Evolutionary conservation across 2,888 invertebrate genomes (phyloP), one percentile per base, ranked within the genome.

Genomic region (Tinea pellionella): DNA sequence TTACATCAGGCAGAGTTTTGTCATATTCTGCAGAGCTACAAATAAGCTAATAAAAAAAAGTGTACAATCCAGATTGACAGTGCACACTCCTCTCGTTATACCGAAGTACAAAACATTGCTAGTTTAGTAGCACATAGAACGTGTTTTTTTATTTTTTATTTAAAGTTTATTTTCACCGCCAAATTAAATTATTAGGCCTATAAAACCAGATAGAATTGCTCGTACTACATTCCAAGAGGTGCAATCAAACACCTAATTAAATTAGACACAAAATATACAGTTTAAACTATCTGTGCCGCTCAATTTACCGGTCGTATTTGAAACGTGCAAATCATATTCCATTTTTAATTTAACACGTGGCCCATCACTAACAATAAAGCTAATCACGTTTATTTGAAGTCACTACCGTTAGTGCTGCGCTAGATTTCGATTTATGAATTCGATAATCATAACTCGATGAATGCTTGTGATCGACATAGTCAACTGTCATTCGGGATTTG

Each of bases 381-480:
- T 53, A 53, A 53, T 53, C 53, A 53, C 24, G 53, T 16, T 53
- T 53, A 53, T 53, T 53, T 53, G n/a, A 18, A 53, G 11, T 53
- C 24, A 53, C 53, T 53, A 53, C 53, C 53, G 53, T 53, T 53
- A 53, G 53, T 53, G 53, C 1, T 53, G 53, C 53, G 53, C 53
- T 24, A 53, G 19, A 53, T 57, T 55, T 57, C 32, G 32, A 32
- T 57, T 32, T 19, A n/a, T 57, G 57, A 57, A 57, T 57, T 57
- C 60, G 60, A 68, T 78, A 83, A 85, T 85, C 81, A 85, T 70
- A 76, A 62, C 65, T 69, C 77, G 78, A 83, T 64, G 66, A 65
- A 67, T 67, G 71, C 73, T n/a, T 16, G 19, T 78, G 82, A 78
- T 80, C 80, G 84, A 83, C 79, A 82, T 81, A 73, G 71, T 65